Conservation (phyloP, 2,797 vertebrate genomes). For the Petrocephalus schoutedeni region DNA sequence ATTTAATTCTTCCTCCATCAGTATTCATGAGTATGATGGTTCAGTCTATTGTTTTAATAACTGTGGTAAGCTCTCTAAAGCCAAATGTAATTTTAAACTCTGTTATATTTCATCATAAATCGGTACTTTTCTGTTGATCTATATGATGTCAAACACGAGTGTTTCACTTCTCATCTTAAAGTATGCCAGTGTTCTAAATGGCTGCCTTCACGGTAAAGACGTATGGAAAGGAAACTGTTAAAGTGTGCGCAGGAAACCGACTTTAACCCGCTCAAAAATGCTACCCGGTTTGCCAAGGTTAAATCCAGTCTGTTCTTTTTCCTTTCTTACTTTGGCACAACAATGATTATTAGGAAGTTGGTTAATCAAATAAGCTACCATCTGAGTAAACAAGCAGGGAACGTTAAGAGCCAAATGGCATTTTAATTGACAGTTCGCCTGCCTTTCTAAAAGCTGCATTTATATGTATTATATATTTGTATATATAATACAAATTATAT, state of each 20-base stretch:
- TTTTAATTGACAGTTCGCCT: conserved; percentile 52
- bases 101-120: conserved; percentile 5
- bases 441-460: not conserved
- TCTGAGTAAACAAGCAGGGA: conserved; percentile 47
- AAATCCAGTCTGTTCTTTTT: conserved; percentile 13
- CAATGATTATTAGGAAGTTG: conserved; percentile 51
- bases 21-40: not conserved
- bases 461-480: not conserved
- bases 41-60: not conserved
- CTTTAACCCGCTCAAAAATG: not conserved
- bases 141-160: not conserved
- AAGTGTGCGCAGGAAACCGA: too few species aligned
- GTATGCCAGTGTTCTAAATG: not conserved
- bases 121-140: not conserved
- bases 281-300: not conserved
- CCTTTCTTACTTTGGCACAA: conserved; percentile 21
- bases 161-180: not conserved
- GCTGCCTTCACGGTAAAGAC: not conserved
- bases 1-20: conserved; percentile 47
- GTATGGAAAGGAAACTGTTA: too few species aligned
- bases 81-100: not conserved
- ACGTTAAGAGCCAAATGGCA: conserved; percentile 66
- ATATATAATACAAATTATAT: not conserved
- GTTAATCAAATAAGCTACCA: conserved; percentile 61
- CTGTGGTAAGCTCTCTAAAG: not conserved